Conservation (phyloP, 2,113 vertebrate genomes). For the Procapra przewalskii region DNA sequence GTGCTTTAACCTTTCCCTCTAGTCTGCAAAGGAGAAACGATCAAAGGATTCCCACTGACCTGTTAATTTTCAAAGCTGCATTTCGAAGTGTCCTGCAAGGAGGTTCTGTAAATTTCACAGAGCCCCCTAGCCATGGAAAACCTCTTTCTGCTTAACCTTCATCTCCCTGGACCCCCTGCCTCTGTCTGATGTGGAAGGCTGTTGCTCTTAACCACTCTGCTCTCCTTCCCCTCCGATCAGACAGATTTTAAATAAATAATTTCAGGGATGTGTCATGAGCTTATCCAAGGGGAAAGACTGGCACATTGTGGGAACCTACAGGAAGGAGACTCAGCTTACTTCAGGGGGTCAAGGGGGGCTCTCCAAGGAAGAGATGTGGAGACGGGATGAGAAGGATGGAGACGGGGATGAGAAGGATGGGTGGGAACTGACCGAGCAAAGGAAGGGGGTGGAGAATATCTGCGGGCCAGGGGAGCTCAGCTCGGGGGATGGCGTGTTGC, state of each 20-base stretch:
- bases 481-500: neutral
- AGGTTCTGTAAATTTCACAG: neutral
- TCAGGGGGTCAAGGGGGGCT: neutral
- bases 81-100: neutral
- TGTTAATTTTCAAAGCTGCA: neutral
- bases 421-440: neutral
- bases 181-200: neutral
- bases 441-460: neutral
- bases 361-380: neutral
- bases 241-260: neutral
- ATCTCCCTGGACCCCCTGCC: neutral
- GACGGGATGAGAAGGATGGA: too few species aligned
- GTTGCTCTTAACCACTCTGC: neutral
- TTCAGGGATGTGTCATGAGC: neutral
- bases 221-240: neutral
- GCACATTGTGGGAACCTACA: neutral
- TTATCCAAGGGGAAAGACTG: neutral
- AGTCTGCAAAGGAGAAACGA: neutral
- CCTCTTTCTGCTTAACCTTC: neutral
- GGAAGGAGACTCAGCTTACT: neutral
- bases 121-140: neutral
- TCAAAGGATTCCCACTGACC: neutral
- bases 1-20: neutral
- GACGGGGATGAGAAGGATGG: neutral
- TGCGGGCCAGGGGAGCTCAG: neutral